These are phyloP conservation scores for Oreochromis tanganicae DNA, from an alignment of 2,113 vertebrate genomes.

Conservation along the genomic window DNA sequence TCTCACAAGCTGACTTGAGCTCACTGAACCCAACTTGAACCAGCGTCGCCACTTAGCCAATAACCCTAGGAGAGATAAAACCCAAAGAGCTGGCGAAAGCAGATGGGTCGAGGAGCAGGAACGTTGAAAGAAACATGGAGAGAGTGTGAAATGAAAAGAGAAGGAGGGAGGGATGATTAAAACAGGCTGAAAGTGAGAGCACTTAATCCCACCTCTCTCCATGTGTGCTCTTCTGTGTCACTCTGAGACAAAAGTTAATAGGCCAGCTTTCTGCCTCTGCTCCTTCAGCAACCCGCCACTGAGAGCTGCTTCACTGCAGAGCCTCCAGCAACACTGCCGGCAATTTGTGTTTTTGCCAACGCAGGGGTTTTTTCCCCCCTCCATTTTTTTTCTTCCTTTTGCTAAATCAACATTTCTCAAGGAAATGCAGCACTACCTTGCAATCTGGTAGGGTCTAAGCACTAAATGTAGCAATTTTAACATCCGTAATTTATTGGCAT, in stretches of 20 bases:
- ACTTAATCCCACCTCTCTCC: constrained; percentile 20
- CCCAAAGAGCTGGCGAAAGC: background rate
- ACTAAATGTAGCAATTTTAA: background rate
- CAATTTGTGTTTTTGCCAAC: constrained; percentile 62
- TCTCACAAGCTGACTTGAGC: background rate
- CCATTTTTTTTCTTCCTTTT: background rate
- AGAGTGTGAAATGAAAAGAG: background rate
- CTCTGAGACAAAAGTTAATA: constrained; percentile 37
- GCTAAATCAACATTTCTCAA: constrained; percentile 50
- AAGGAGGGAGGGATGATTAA: background rate
- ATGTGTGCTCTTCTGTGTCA: constrained; percentile 19
- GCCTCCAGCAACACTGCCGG: constrained; percentile 43
- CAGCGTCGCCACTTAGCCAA: background rate
- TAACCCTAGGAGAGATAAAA: background rate
- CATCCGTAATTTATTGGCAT: background rate
- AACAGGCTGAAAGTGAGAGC: constrained; percentile 10
- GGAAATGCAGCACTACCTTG: constrained; percentile 2
- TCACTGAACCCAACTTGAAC: background rate
- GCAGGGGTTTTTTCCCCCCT: background rate
- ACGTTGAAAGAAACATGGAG: background rate
- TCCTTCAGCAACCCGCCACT: constrained; percentile 21
- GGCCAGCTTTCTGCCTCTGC: constrained; percentile 42
- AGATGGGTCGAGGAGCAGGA: background rate
- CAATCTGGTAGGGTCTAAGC: background rate
- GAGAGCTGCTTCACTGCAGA: constrained; percentile 48